Conservation (phyloP, 2,797 vertebrate genomes). For the Arctocebus calabarensis region DNA sequence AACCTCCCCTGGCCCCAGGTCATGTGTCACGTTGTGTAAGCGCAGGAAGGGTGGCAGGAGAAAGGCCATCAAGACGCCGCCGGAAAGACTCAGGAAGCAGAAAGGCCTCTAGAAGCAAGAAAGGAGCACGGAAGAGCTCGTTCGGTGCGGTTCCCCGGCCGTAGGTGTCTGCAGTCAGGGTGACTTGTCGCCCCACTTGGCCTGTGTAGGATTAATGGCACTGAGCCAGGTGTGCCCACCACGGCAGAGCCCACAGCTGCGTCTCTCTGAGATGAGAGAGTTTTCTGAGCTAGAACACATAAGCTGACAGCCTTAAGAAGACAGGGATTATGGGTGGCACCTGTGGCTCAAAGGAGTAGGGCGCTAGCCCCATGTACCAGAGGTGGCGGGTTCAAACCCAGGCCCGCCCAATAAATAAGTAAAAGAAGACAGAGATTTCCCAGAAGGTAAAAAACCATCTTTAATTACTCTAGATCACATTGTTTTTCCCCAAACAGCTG, state of each 20-base stretch:
- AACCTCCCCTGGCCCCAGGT: neutral
- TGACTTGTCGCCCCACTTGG: rapidly evolving
- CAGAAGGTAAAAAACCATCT: neutral
- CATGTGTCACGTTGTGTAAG: neutral
- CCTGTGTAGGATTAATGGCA: neutral
- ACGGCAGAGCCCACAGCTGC: neutral
- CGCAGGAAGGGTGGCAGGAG: rapidly evolving
- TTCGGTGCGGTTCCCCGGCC: neutral
- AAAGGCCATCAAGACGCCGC: rapidly evolving
- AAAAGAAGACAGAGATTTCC: too few relatives aligned
- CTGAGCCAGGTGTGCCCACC: neutral
- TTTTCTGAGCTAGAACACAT: neutral
- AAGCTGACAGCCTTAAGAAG: neutral
- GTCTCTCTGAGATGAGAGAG: neutral
- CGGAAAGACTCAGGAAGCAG: neutral
- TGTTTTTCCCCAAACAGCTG: neutral
- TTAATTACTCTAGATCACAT: neutral
- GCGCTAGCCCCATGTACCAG: too few relatives aligned
- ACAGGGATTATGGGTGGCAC: too few relatives aligned
- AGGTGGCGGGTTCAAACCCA: too few relatives aligned
- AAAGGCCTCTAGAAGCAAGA: neutral
- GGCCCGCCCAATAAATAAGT: too few relatives aligned
- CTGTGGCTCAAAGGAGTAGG: too few relatives aligned
- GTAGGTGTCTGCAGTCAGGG: neutral
- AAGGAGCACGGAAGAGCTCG: neutral